phyloP scores from a whole-genome alignment of 2,888 invertebrate species.

The Sesia apiformis region DNA sequence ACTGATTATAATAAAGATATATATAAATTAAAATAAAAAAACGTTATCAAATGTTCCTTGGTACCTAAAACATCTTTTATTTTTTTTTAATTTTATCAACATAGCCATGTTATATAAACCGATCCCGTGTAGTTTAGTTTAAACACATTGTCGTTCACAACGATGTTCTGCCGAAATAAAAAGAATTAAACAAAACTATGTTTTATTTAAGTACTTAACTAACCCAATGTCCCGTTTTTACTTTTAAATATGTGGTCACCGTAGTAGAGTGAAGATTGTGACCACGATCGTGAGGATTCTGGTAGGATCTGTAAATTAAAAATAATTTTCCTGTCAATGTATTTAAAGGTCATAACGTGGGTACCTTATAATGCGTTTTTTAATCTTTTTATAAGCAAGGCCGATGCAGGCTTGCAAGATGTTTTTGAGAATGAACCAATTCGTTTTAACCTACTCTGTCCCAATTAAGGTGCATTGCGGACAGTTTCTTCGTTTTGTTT shows the following conservation, averaged over 20 bases:
- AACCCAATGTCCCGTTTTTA: slow-evolving; percentile 1
- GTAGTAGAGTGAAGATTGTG: slow-evolving; percentile 13
- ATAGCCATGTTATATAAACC: slow-evolving; percentile 1
- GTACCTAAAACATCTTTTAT: no score
- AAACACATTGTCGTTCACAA: slow-evolving; percentile 23
- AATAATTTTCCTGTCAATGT: background rate
- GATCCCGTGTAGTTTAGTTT: slow-evolving; percentile 15
- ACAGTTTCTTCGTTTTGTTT: no score
- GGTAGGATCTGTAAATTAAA: background rate
- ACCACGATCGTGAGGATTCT: slow-evolving; percentile 1
- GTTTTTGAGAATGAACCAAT: no score
- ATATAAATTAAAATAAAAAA: no score
- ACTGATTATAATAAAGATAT: no score
- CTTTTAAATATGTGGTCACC: slow-evolving; percentile 16
- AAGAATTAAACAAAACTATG: slow-evolving; percentile 22
- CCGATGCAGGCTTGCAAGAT: no score
- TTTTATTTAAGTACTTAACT: slow-evolving; percentile 32
- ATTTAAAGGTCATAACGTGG: no score
- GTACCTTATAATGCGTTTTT: no score
- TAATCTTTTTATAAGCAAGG: no score
- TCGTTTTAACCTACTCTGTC: no score
- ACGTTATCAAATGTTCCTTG: no score
- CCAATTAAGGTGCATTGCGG: no score
- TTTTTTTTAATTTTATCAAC: background rate
- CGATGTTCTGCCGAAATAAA: slow-evolving; percentile 38